Evolutionary conservation across 1,140 invertebrate genomes (phyloP).

Genomic region (Brachystomella parvula): DNA sequence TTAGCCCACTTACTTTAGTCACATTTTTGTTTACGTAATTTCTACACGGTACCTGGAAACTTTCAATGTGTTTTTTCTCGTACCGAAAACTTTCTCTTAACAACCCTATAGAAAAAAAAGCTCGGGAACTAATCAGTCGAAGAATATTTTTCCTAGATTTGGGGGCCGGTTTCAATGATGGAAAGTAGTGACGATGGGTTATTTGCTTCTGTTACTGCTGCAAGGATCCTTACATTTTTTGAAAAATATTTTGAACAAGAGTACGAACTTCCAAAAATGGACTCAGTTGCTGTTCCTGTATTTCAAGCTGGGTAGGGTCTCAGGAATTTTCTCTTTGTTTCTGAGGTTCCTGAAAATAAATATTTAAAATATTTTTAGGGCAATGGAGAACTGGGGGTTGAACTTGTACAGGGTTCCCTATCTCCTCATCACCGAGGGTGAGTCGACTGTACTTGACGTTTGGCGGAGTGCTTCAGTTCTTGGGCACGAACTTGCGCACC

Average conservation of each 20-base stretch:
- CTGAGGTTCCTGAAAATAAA: slow-evolving; percentile 3
- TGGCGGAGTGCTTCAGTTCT: slow-evolving; percentile 2
- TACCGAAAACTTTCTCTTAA: too few relatives aligned
- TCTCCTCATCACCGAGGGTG: not conserved
- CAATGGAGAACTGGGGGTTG: slow-evolving; percentile 46
- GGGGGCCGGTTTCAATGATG: slow-evolving; percentile 4
- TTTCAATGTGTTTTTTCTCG: too few relatives aligned
- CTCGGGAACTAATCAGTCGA: too few relatives aligned
- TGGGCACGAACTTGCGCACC: slow-evolving; percentile 21
- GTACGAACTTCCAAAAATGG: slow-evolving; percentile 20
- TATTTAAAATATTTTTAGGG: slow-evolving; percentile 5
- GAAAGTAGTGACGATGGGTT: not conserved
- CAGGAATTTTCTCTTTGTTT: slow-evolving; percentile 23
- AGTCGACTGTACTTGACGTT: slow-evolving; percentile 8
- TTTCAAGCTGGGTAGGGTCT: slow-evolving; percentile 41
- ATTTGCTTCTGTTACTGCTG: slow-evolving; percentile 15
- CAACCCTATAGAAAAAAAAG: too few relatives aligned
- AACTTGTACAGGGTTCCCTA: not conserved
- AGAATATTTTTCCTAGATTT: not conserved
- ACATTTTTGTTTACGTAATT: too few relatives aligned
- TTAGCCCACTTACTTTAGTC: too few relatives aligned
- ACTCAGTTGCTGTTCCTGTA: slow-evolving; percentile 20
- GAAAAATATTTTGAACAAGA: slow-evolving; percentile 16
- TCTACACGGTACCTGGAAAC: too few relatives aligned
- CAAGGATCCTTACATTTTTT: slow-evolving; percentile 19